Base-by-base conservation (phyloP, 1,140 invertebrate species). In the Zaprionus camerounensis region DNA sequence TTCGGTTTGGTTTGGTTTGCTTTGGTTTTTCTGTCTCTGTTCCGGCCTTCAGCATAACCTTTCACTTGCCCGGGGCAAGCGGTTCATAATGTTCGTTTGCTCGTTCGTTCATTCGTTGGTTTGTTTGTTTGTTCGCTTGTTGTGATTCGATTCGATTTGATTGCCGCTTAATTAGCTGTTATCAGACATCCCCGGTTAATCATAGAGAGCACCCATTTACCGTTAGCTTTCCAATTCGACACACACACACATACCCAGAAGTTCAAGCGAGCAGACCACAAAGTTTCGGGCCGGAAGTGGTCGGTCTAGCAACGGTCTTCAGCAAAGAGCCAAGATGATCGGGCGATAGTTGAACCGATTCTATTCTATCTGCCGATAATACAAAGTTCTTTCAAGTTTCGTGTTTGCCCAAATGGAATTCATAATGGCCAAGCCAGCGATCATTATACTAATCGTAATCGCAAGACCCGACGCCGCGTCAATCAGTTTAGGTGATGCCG, bases 91-190 rank as follows among this genome's bases (percentile, higher is more conserved):
- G 74, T 63, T 66, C 46, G 20, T 51, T 51, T 17, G 3, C 22
- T 51, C 46, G 49, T 74, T 56, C 26, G 44, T 67, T 46, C 66
- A 36, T 53, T 26, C 20, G 28, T 69, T 49, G 24, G 59, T 56
- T 34, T 34, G 28, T 65, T 70, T 69, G 77, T 36, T 57, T 67
- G 44, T 57, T 70, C 44, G 17, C 41, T 65, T 44, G 41, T 69
- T 53, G 57, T 53, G 57, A 55, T 70, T 70, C 58, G 62, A 80
- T 73, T 84, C 57, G 58, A 87, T 66, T 86, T 74, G 28, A 70
- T 86, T 87, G 82, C 83, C 71, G 68, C 76, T 74, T 87, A 86
- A 86, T 86, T 86, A 82, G 76, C 65, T 80, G 78, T 80, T 80
- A 87, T 82, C 80, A 80, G 82, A 76, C 72, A 71, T 65, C 55